Evolutionary conservation across 2,113 vertebrate genomes (phyloP).

Genomic region (Maylandia zebra): DNA sequence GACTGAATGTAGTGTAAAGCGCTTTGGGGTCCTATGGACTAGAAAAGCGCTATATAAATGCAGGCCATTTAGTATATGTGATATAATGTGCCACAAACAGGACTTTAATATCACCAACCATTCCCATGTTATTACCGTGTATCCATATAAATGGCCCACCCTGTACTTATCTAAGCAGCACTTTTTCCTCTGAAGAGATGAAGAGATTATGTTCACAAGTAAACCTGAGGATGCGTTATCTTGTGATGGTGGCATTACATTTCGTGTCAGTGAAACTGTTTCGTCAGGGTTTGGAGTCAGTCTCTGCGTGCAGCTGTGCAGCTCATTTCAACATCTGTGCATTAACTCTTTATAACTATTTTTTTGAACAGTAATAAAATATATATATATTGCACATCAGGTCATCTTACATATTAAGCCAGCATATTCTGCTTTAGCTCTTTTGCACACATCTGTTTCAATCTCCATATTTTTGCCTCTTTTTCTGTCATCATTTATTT

Average conservation of each 20-base stretch:
- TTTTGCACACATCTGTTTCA: neutral
- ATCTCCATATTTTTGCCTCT: neutral
- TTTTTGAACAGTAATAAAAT: neutral
- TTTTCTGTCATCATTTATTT: neutral
- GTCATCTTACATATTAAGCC: neutral
- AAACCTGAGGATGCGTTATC: neutral
- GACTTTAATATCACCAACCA: too few species aligned
- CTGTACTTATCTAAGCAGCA: neutral
- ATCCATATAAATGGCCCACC: too few species aligned
- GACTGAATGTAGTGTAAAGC: too few species aligned
- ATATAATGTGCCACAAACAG: too few species aligned
- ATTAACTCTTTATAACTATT: neutral
- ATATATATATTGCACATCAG: neutral
- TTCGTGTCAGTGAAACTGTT: neutral
- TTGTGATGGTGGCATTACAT: neutral
- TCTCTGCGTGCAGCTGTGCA: neutral
- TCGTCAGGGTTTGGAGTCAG: neutral
- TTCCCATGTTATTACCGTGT: rapidly evolving
- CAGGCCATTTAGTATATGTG: neutral
- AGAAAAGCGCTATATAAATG: too few species aligned
- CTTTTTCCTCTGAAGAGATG: neutral
- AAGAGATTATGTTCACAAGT: neutral
- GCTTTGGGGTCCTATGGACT: too few species aligned
- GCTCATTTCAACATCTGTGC: neutral
- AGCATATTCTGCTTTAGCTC: neutral